Conservation (phyloP, 1,140 invertebrate species). For the Drosophila sechellia region DNA sequence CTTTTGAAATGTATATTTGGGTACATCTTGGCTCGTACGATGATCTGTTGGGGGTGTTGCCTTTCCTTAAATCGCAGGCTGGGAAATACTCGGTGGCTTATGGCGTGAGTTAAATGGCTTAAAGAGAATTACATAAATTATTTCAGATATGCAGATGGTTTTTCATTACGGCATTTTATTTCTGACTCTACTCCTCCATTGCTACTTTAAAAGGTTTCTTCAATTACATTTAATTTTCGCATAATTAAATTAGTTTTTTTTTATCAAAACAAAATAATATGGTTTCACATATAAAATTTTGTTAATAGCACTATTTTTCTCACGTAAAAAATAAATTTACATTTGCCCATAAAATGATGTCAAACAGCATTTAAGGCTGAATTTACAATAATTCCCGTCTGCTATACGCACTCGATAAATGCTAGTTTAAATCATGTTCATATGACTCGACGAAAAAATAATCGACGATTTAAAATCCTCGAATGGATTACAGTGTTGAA, state of each 20-base stretch:
- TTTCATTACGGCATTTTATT: conserved; percentile 3
- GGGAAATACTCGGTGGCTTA: conserved; percentile 20
- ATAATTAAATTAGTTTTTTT: background rate
- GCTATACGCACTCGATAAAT: background rate
- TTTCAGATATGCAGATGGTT: conserved; percentile 2
- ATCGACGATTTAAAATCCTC: conserved; percentile 14
- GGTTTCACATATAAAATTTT: too few species aligned
- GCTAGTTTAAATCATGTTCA: conserved; percentile 31
- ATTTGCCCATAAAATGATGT: conserved; percentile 1
- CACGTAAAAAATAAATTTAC: conserved; percentile 4
- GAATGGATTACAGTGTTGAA: conserved; percentile 23
- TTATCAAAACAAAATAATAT: too few species aligned
- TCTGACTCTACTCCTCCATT: background rate
- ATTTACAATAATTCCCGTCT: conserved; percentile 21
- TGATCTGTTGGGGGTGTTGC: background rate
- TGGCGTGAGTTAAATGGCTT: conserved; percentile 23
- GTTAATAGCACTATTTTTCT: too few species aligned
- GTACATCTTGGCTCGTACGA: conserved; percentile 4
- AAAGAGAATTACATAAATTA: conserved; percentile 26
- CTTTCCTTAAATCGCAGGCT: background rate
- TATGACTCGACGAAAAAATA: conserved; percentile 7
- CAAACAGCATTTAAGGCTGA: conserved; percentile 3
- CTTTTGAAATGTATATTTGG: conserved; percentile 22
- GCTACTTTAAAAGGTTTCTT: background rate
- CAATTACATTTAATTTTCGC: background rate